Evolutionary conservation across 2,113 vertebrate genomes (phyloP).

Genomic region (Neolamprologus brichardi): DNA sequence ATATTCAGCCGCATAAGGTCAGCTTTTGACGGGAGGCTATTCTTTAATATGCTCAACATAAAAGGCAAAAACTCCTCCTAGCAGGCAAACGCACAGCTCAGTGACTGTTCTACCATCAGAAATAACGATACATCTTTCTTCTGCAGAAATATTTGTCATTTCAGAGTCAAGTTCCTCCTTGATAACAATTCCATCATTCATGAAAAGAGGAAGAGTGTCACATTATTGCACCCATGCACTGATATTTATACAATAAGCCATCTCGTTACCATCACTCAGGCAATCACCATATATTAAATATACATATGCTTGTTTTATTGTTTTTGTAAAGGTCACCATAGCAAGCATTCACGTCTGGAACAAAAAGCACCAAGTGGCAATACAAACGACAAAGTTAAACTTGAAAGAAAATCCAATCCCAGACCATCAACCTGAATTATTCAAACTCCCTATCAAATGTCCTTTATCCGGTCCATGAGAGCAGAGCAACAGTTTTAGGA

Average conservation of each 20-base stretch:
- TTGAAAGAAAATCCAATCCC: conserved; percentile 1
- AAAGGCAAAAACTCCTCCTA: not conserved
- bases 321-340: not conserved
- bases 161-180: not conserved
- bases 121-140: not conserved
- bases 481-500: conserved; percentile 10
- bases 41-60: not conserved
- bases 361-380: not conserved
- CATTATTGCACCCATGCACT: not conserved
- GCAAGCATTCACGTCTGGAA: not conserved
- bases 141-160: not conserved
- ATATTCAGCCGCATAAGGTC: not conserved
- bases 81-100: not conserved
- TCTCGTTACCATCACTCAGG: not conserved
- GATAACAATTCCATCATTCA: not conserved
- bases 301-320: not conserved
- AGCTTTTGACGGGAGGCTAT: not conserved
- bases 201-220: not conserved
- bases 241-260: not conserved
- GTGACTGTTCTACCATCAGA: not conserved
- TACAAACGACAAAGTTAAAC: not conserved
- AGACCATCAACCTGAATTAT: conserved; percentile 42
- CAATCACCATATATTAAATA: not conserved
- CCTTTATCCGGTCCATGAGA: conserved; percentile 11
- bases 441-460: conserved; percentile 31